Percentiles rank a stretch among this genome's conserved stretches.
Conservation (phyloP, 2,888 invertebrate genomes). For the Cancer borealis region DNA sequence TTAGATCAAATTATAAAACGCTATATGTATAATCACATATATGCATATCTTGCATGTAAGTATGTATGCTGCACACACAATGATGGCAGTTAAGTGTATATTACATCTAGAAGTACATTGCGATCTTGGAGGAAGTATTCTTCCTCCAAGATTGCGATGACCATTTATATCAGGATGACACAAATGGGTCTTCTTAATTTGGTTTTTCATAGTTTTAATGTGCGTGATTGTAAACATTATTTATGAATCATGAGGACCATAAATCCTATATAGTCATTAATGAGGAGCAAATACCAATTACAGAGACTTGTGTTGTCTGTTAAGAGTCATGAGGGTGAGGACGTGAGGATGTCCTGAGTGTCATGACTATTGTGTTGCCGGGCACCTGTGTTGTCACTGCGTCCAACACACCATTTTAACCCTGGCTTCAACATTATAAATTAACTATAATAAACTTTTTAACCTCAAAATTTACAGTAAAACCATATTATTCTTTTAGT, state of each 20-base stretch:
- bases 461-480: background rate
- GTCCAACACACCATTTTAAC: background rate
- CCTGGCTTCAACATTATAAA: background rate
- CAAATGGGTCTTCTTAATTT: too few relatives aligned
- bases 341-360: background rate
- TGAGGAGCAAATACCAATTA: background rate
- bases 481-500: background rate
- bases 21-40: too few relatives aligned
- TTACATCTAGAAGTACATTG: too few relatives aligned
- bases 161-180: too few relatives aligned
- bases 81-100: too few relatives aligned
- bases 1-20: too few relatives aligned
- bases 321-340: background rate
- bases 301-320: background rate
- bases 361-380: background rate
- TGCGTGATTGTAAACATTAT: too few relatives aligned
- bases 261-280: background rate
- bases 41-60: too few relatives aligned
- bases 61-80: too few relatives aligned
- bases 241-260: background rate
- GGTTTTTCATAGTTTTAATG: too few relatives aligned
- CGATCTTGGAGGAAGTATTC: too few relatives aligned
- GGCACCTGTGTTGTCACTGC: conserved; percentile 12
- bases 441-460: background rate
- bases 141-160: too few relatives aligned